Evolutionary conservation across 1,140 invertebrate species (phyloP), one percentile per base, ranked within the genome.

Genomic region (Apolygus lucorum): DNA sequence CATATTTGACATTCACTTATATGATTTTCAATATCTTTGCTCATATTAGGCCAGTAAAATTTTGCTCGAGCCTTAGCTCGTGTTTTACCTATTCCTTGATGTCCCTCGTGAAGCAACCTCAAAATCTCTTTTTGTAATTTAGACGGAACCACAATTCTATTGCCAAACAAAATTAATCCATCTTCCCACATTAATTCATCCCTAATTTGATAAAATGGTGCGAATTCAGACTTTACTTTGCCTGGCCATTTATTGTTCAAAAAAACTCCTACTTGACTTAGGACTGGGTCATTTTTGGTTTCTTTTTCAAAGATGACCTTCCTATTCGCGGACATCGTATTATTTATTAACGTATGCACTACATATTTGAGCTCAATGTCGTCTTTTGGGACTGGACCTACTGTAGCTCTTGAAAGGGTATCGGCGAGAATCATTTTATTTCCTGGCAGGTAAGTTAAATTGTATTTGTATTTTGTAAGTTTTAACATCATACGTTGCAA

Each of bases 21-120:
- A 13, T 28, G n/a, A 13, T 29, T 42, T 42, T 67, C 65, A 24
- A 67, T 67, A 24, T 67, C 65, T n/a, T 29, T 67, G 21, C 11
- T 21, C 65, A 67, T 67, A 24, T 42, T 42, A 8, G 65, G 65
- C 65, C 65, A 67, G 25, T 67, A 67, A 24, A 67, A 42, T 42
- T 67, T 67, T 2, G 27, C 65, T 34, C 65, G 13, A 24, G 65
- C 34, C 13, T 34, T 17, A 2, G 13, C 25, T 29, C 34, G 14
- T 2, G 65, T 67, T 42, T 67, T 49, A 28, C 22, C 27, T 2
- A 65, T 27, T 14, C 63, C 63, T 65, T 25, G 27, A 65, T 65
- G 63, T 65, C 63, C 63, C 28, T 65, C 63, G 28, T 65, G 63
- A 26, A 65, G 26, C 4, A 65, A 22, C 8, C 8, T 28, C 26